A percentile compares a stretch with the other conserved stretches of the same genome.
phyloP scores from a whole-genome alignment of 2,888 invertebrate genomes.

The Zaprionus lineosus region DNA sequence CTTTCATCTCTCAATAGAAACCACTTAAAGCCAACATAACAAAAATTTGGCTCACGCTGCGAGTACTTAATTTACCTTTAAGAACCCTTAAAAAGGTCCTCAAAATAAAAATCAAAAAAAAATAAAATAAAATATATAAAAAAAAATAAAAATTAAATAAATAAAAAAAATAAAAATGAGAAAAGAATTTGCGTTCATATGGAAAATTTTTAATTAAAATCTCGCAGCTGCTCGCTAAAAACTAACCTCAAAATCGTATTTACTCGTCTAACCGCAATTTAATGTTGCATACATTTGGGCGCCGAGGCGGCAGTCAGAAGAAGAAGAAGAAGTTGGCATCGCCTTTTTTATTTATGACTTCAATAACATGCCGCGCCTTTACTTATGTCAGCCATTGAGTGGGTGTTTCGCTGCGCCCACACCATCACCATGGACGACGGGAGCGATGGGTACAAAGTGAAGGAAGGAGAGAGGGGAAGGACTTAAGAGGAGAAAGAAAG shows the following conservation, averaged over 20 bases:
- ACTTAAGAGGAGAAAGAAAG: too few species aligned
- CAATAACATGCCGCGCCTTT: constrained; percentile 63
- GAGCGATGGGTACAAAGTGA: too few species aligned
- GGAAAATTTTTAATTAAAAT: constrained; percentile 69
- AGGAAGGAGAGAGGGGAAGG: too few species aligned
- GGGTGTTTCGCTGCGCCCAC: constrained; percentile 21
- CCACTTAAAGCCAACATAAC: too few species aligned
- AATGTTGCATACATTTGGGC: constrained; percentile 64
- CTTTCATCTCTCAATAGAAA: too few species aligned
- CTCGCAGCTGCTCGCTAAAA: constrained; percentile 46
- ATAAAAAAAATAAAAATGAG: background rate
- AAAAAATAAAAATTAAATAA: background rate
- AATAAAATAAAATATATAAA: too few species aligned
- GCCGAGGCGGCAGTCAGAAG: constrained; percentile 36
- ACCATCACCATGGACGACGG: background rate
- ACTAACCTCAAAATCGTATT: constrained; percentile 71
- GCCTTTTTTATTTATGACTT: constrained; percentile 74
- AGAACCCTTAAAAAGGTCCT: too few species aligned
- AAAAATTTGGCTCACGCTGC: too few species aligned
- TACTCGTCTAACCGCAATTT: constrained; percentile 68
- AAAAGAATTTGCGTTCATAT: too few species aligned
- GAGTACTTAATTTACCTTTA: too few species aligned
- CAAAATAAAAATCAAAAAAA: too few species aligned
- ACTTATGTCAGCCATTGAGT: constrained; percentile 23
- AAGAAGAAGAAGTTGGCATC: constrained; percentile 19